Evolutionary conservation across 2,113 vertebrate genomes (phyloP), one percentile per base, ranked within the genome.

Genomic region (Platysternon megacephalum): DNA sequence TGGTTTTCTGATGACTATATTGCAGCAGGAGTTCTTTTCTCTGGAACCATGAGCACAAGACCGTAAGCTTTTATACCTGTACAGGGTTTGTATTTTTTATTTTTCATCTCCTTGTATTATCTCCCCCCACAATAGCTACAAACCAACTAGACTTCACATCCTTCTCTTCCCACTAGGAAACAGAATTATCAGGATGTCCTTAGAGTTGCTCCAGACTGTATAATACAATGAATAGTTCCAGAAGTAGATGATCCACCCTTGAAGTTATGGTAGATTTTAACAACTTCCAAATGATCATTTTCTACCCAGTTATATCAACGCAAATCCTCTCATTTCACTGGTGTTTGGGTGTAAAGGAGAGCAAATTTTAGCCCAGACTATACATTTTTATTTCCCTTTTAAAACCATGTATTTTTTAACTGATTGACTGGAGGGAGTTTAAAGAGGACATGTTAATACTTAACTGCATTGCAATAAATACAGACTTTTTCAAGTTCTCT

Each of bases 341-440:
- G 24, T 52, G 51, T 83, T 88, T 87, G 78, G 61, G 13, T 86
- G 6, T 28, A 48, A 44, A 79, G 61, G 61, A 78, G 79, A 84
- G 51, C 93, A 92, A 56, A 96, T 82, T 85, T 91, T 86, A 94
- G n/a, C 24, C 32, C 61, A 96, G 93, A 95, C 56, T 4, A 88
- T 95, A 84, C 61, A 52, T 79, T 96, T 86, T 93, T 89, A 97
- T 52, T 98, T 97, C 58, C 49, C 74, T 93, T 97, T 92, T 97
- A 93, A 88, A 68, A 44, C 86, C 68, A 6, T 86, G 44, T 97
- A 95, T 94, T 96, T 94, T 95, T 82, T 24, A 94, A 96, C 84
- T 97, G 95, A 95, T 93, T 97, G 58, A 97, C 84, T 98, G 97
- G 97, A 98, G 96, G 79, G 93, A 93, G 84, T 97, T 98, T 97